Conservation (phyloP, 2,888 invertebrate genomes). For the Ashinkailepas kermadecensis region DNA sequence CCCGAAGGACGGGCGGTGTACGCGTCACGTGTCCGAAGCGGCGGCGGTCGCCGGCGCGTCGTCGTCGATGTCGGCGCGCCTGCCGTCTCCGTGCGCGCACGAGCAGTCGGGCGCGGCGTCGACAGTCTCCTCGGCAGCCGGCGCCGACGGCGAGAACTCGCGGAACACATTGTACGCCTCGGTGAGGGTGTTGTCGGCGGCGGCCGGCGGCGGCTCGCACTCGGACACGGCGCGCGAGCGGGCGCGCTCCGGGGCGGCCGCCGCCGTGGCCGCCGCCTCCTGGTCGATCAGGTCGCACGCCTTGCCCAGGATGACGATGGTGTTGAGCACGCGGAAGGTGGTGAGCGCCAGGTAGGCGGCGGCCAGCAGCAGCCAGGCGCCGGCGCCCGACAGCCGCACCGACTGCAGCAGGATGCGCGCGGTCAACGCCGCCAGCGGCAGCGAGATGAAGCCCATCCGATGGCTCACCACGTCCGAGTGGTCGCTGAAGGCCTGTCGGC, state of each 20-base stretch:
- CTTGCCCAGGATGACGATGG: constrained; percentile 80
- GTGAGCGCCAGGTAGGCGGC: constrained; percentile 68
- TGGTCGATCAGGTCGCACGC: constrained; percentile 77
- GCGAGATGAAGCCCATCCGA: constrained; percentile 95
- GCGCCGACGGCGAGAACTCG: constrained; percentile 15
- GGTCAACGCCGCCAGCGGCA: constrained; percentile 89
- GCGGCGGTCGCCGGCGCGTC: not conserved
- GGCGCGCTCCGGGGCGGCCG: not conserved
- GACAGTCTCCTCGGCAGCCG: not conserved
- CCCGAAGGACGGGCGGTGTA: too few relatives aligned
- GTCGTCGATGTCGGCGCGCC: not conserved
- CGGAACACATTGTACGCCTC: constrained; percentile 23
- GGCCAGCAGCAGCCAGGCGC: constrained; percentile 61
- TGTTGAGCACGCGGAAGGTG: constrained; percentile 66
- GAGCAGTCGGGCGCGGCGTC: not conserved
- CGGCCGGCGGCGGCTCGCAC: constrained; percentile 88
- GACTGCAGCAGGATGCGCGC: constrained; percentile 79
- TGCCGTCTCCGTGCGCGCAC: not conserved
- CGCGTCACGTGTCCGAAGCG: not conserved
- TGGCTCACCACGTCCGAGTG: constrained; percentile 93
- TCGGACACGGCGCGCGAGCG: constrained; percentile 29
- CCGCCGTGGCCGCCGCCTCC: constrained; percentile 4
- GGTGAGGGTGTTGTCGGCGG: constrained; percentile 47
- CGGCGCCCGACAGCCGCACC: constrained; percentile 62
- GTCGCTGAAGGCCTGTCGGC: constrained; percentile 76